A percentile compares a stretch with the other conserved stretches of the same genome.
These are phyloP conservation scores for Epistrophe grossulariae DNA, from an alignment of 2,888 invertebrate species.

Conservation along the genomic window DNA sequence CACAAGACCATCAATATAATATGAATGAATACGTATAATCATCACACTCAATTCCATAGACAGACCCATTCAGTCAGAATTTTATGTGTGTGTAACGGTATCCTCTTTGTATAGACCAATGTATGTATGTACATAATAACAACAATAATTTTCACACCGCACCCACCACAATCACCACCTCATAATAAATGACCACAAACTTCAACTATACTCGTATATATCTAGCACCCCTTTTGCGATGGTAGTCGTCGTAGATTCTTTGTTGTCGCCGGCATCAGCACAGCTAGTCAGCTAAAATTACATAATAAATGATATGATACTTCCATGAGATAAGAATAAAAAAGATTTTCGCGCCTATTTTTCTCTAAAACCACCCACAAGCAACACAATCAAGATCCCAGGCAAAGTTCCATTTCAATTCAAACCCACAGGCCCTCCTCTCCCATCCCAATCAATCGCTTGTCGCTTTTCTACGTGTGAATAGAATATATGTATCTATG, in stretches of 20 bases:
- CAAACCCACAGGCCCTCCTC: not conserved
- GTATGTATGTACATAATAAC: not conserved
- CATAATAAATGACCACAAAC: constrained; percentile 54
- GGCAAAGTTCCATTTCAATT: not conserved
- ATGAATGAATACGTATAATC: constrained; percentile 58
- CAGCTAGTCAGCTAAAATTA: not conserved
- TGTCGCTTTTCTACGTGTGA: constrained; percentile 1
- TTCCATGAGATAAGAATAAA: constrained; percentile 43
- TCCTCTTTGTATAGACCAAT: not conserved
- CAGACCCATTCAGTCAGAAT: not conserved
- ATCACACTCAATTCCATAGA: constrained; percentile 10
- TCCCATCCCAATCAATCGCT: not conserved
- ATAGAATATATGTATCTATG: constrained; percentile 12
- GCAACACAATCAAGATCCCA: not conserved
- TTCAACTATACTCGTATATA: constrained; percentile 8
- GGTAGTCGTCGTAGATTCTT: constrained; percentile 38
- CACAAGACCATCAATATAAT: constrained; percentile 3
- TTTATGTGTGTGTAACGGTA: constrained; percentile 4
- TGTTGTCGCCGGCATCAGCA: constrained; percentile 32
- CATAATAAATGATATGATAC: constrained; percentile 50
- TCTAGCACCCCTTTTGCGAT: constrained; percentile 54
- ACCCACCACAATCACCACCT: not conserved
- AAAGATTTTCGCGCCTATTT: constrained; percentile 69
- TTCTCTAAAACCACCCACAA: constrained; percentile 1
- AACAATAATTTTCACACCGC: constrained; percentile 21